These are phyloP conservation scores for Crotalus tigris DNA, from an alignment of 2,113 vertebrate species.

Conservation along the genomic window DNA sequence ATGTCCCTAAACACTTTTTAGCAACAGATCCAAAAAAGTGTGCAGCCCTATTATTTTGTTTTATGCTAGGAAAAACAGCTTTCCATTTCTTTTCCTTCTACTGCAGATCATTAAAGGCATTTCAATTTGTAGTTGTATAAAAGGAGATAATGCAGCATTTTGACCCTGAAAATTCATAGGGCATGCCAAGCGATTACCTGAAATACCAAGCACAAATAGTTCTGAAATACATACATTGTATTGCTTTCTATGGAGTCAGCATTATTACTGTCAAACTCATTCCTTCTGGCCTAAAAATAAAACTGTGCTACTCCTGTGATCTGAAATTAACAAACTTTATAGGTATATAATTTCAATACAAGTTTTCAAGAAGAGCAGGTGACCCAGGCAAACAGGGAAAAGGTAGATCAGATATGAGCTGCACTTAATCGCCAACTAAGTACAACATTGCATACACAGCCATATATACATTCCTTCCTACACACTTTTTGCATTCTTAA, in stretches of 20 bases:
- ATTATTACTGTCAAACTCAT: conserved; percentile 46
- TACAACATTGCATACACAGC: not conserved
- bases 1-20: not conserved
- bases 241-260: conserved; percentile 68
- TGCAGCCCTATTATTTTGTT: not conserved
- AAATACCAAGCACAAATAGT: conserved; percentile 52
- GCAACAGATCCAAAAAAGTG: not conserved
- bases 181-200: not conserved
- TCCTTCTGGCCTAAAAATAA: not conserved
- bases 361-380: not conserved
- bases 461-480: not conserved
- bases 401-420: not conserved
- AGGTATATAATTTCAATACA: not conserved
- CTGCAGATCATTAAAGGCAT: not conserved
- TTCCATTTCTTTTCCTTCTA: not conserved
- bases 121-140: conserved; percentile 39
- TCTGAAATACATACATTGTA: conserved; percentile 74
- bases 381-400: not conserved
- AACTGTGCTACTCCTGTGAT: conserved; percentile 3
- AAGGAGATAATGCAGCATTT: conserved; percentile 42
- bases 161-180: conserved; percentile 35
- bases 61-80: not conserved
- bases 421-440: not conserved
- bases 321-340: not conserved
- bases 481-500: not conserved